Conservation (phyloP, 2,797 vertebrate species). For the Poecilia velifera region DNA sequence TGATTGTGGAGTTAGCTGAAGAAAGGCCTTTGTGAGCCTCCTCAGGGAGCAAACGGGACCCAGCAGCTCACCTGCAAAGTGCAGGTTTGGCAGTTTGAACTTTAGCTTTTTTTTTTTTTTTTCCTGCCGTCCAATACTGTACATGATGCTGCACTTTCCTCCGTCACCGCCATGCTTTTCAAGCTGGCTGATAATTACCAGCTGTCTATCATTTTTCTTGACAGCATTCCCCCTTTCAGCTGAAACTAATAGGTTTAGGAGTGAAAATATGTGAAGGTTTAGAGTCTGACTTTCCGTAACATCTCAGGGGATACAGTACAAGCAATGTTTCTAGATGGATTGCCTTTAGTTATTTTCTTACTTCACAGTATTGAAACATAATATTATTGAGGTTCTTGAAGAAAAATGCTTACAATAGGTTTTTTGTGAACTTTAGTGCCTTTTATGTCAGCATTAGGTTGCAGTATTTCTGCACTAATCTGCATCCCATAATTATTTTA, state of each 20-base stretch:
- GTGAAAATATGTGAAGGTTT: neutral
- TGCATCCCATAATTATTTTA: constrained; percentile 47
- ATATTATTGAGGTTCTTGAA: neutral
- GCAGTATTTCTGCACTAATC: constrained; percentile 62
- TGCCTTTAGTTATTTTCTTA: neutral
- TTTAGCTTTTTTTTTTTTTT: constrained; percentile 24
- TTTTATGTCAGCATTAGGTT: constrained; percentile 59
- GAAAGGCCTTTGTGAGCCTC: constrained; percentile 73
- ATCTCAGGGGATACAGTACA: neutral
- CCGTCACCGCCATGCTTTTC: neutral
- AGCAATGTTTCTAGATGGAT: neutral
- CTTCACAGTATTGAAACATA: neutral
- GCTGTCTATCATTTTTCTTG: neutral
- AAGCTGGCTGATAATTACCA: neutral
- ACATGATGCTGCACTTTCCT: constrained; percentile 28
- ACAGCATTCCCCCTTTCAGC: neutral
- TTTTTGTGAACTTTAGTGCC: constrained; percentile 61
- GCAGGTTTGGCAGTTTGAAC: constrained; percentile 21
- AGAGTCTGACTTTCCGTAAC: neutral
- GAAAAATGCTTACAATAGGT: constrained; percentile 63
- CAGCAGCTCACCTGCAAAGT: constrained; percentile 54
- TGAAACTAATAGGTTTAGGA: neutral
- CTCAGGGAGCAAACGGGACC: constrained; percentile 22
- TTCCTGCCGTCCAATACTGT: neutral
- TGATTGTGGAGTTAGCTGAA: constrained; percentile 77